A percentile compares a stretch with the other conserved stretches of the same genome.
Evolutionary conservation across 2,797 vertebrate species (phyloP).

Genomic region (Arnoldichthys spilopterus): DNA sequence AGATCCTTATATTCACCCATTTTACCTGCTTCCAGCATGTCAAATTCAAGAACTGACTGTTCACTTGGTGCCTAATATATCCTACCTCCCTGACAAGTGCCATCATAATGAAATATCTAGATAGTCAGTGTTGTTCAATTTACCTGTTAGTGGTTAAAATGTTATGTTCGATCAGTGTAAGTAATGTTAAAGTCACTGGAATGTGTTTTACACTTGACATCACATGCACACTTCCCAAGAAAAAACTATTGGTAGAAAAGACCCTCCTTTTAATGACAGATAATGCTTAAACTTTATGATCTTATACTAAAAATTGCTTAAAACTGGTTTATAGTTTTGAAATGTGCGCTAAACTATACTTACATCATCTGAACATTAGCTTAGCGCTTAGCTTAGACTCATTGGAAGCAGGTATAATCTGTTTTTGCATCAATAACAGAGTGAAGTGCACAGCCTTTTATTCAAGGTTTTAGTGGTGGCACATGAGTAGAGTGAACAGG

Average conservation of each 20-base stretch:
- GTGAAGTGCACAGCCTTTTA: constrained; percentile 61
- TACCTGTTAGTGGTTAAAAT: too few relatives aligned
- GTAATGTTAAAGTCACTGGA: not conserved
- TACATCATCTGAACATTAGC: not conserved
- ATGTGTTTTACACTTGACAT: not conserved
- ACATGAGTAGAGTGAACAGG: constrained; percentile 51
- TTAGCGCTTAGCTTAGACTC: not conserved
- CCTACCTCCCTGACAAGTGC: too few relatives aligned
- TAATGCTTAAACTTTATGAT: not conserved
- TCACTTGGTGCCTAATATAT: too few relatives aligned
- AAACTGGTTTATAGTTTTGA: not conserved
- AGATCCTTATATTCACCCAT: too few relatives aligned
- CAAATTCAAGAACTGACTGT: too few relatives aligned
- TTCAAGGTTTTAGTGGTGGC: constrained; percentile 61
- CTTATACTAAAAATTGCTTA: not conserved
- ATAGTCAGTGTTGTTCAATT: too few relatives aligned
- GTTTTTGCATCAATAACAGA: not conserved
- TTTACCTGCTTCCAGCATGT: too few relatives aligned
- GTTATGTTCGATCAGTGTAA: too few relatives aligned
- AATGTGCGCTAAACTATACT: not conserved
- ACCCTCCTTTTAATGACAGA: not conserved
- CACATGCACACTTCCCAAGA: not conserved
- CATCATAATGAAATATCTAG: too few relatives aligned
- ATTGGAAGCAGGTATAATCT: not conserved
- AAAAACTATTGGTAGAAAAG: not conserved